Conservation (phyloP, 1,140 invertebrate genomes). For the Pseudomyrmex pallidus region DNA sequence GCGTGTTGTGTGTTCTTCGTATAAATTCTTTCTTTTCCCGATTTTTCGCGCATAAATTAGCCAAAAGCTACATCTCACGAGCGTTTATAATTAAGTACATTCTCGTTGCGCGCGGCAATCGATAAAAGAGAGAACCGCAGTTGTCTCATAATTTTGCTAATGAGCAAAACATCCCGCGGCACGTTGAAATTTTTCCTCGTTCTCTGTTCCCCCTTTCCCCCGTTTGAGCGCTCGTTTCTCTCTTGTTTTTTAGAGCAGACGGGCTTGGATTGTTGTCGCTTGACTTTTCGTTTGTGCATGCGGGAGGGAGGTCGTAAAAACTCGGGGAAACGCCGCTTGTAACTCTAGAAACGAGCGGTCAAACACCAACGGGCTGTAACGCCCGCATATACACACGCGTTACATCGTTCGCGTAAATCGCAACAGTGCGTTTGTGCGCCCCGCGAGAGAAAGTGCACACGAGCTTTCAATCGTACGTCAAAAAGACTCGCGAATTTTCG, state of each 20-base stretch:
- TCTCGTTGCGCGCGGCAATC: constrained; percentile 11
- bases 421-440: neutral
- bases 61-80: constrained; percentile 52
- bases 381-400: neutral
- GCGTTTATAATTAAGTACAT: constrained; percentile 13
- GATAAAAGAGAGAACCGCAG: constrained; percentile 21
- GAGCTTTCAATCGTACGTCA: neutral
- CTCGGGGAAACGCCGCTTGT: constrained; percentile 30
- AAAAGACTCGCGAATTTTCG: neutral
- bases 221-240: no score
- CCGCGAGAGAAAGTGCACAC: neutral
- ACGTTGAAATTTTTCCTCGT: neutral
- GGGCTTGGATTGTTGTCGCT: neutral
- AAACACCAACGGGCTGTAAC: constrained; percentile 21
- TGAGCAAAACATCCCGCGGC: constrained; percentile 37
- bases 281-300: neutral
- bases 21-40: neutral
- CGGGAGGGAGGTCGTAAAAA: constrained; percentile 13
- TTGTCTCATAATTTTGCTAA: constrained; percentile 68
- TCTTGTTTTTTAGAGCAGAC: no score
- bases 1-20: neutral
- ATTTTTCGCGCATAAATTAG: constrained; percentile 9
- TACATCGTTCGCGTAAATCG: constrained; percentile 29
- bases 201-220: neutral
- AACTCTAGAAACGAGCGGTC: constrained; percentile 18